phyloP scores from a whole-genome alignment of 2,888 invertebrate genomes.

The Brachyptera risi region DNA sequence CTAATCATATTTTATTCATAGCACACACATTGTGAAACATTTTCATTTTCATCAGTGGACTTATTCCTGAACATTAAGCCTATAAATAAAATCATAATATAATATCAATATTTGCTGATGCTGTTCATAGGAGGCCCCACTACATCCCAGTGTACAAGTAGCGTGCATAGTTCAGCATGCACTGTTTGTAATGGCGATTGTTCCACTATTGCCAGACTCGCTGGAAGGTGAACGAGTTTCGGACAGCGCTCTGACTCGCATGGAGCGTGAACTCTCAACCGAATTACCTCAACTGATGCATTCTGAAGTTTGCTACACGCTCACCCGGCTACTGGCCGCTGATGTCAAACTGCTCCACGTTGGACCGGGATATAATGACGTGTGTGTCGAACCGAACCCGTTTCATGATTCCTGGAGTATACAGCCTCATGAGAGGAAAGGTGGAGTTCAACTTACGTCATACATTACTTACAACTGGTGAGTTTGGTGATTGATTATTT shows the following conservation, averaged over 20 bases:
- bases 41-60: too few relatives aligned
- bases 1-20: too few relatives aligned
- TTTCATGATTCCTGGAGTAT: conserved; percentile 62
- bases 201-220: conserved; percentile 1
- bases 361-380: conserved; percentile 42
- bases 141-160: too few relatives aligned
- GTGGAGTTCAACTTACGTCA: conserved; percentile 77
- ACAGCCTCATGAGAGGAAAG: conserved; percentile 63
- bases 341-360: conserved; percentile 74
- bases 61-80: too few relatives aligned
- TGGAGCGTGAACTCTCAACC: conserved; percentile 57
- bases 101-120: too few relatives aligned
- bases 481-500: conserved; percentile 41
- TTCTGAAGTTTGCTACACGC: conserved; percentile 69
- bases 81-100: too few relatives aligned
- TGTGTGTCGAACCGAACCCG: conserved; percentile 58
- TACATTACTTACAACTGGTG: conserved; percentile 76
- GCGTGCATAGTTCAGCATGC: too few relatives aligned
- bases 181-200: too few relatives aligned
- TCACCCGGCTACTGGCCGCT: conserved; percentile 77
- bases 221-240: not conserved
- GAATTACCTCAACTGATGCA: conserved; percentile 72
- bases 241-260: conserved; percentile 15
- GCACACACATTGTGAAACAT: too few relatives aligned
- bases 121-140: too few relatives aligned